phyloP scores from a whole-genome alignment of 2,797 vertebrate genomes.

The Fringilla coelebs region DNA sequence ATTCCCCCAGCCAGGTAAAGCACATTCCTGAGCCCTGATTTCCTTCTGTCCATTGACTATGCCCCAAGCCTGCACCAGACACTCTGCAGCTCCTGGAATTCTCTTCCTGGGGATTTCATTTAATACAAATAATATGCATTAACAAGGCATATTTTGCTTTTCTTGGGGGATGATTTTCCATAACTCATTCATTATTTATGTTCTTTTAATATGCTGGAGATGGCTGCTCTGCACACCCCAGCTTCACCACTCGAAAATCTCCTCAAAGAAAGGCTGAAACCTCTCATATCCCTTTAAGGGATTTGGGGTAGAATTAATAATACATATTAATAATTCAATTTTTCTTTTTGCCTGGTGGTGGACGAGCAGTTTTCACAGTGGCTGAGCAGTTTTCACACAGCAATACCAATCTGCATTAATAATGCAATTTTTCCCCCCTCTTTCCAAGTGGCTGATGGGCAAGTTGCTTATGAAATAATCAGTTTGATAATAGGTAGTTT shows the following conservation, averaged over 20 bases:
- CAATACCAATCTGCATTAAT: constrained; percentile 26
- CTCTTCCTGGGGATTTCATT: not conserved
- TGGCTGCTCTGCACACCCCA: not conserved
- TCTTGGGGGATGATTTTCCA: not conserved
- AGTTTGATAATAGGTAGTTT: not conserved
- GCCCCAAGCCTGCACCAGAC: not conserved
- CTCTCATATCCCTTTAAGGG: constrained; percentile 44
- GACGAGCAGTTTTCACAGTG: constrained; percentile 37
- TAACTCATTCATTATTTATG: constrained; percentile 34
- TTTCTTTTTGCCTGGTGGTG: constrained; percentile 31
- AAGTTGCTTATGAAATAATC: constrained; percentile 35
- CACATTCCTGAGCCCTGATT: not conserved
- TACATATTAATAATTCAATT: constrained; percentile 49
- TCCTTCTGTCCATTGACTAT: not conserved
- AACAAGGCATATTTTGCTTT: not conserved
- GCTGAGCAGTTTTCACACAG: constrained; percentile 19
- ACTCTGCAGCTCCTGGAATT: not conserved
- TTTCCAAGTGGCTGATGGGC: not conserved
- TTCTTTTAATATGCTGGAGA: not conserved
- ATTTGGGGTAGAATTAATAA: constrained; percentile 56
- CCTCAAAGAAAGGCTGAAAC: constrained; percentile 14
- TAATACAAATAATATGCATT: not conserved
- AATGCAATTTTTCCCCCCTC: not conserved
- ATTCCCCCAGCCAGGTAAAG: not conserved
- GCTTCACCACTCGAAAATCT: not conserved